Conservation (phyloP, 2,113 vertebrate species). For the Gnathonemus longibarbis region DNA sequence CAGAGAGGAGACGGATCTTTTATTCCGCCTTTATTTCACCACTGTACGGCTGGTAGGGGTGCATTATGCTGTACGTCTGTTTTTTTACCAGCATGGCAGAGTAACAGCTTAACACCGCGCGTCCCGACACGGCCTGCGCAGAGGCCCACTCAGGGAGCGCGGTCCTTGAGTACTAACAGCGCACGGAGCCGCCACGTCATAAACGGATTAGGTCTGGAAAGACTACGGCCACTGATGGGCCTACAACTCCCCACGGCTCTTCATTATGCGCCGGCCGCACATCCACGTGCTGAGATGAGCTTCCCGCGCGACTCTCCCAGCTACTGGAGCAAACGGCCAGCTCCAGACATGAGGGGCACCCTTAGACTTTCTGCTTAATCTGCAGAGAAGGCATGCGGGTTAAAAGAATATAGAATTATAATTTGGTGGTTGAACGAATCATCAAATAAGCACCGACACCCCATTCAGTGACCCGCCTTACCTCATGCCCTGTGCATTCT, state of each 20-base stretch:
- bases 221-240: not conserved
- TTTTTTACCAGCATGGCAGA: not conserved
- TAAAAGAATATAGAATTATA: not conserved
- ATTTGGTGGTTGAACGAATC: not conserved
- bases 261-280: not conserved
- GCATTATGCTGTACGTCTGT: not conserved
- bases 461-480: not conserved
- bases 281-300: not conserved
- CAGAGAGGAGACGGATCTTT: not conserved
- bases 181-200: not conserved
- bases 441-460: not conserved
- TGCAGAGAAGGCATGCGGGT: not conserved
- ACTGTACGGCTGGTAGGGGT: not conserved
- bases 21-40: not conserved
- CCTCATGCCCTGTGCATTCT: not conserved
- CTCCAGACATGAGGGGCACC: not conserved
- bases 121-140: too few relatives aligned
- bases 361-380: not conserved
- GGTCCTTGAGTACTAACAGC: not conserved
- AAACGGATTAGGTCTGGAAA: not conserved
- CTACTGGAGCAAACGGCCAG: not conserved
- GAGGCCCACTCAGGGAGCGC: not conserved
- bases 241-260: not conserved
- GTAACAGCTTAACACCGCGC: not conserved
- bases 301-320: not conserved